These are phyloP conservation scores for Noctilio leporinus DNA, from an alignment of 2,113 vertebrate species.

Conservation along the genomic window DNA sequence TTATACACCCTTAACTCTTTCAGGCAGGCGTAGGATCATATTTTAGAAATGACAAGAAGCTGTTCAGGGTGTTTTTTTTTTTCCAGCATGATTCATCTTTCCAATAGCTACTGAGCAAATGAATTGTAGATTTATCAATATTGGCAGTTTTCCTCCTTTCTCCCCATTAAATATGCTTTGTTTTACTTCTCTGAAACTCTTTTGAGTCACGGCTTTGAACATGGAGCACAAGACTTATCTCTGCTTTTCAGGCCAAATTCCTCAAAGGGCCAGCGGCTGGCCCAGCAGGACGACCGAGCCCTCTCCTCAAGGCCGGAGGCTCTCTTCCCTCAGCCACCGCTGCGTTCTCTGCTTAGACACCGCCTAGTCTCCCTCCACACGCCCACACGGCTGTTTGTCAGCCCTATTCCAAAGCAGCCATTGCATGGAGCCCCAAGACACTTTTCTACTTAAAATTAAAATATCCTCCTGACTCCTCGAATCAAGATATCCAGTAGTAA, in stretches of 20 bases:
- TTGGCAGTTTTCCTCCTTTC: background rate
- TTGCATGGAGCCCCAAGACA: background rate
- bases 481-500: background rate
- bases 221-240: background rate
- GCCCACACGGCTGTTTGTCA: background rate
- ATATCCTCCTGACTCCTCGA: background rate
- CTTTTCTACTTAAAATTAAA: background rate
- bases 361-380: background rate
- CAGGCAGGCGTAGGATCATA: conserved; percentile 52
- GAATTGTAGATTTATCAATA: conserved; percentile 37
- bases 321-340: too few relatives aligned
- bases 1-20: conserved; percentile 74
- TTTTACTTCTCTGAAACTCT: background rate
- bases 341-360: background rate
- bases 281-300: background rate
- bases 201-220: conserved; percentile 7
- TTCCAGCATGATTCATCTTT: conserved; percentile 35
- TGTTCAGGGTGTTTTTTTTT: background rate
- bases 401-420: background rate
- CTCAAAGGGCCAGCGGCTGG: fast-evolving
- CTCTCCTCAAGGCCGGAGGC: background rate
- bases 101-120: background rate
- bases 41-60: conserved; percentile 51
- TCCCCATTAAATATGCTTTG: background rate
- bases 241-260: background rate